Percentiles rank a stretch among this genome's conserved stretches.
Evolutionary conservation across 2,888 invertebrate species (phyloP).

Genomic region (Argyresthia albistria): DNA sequence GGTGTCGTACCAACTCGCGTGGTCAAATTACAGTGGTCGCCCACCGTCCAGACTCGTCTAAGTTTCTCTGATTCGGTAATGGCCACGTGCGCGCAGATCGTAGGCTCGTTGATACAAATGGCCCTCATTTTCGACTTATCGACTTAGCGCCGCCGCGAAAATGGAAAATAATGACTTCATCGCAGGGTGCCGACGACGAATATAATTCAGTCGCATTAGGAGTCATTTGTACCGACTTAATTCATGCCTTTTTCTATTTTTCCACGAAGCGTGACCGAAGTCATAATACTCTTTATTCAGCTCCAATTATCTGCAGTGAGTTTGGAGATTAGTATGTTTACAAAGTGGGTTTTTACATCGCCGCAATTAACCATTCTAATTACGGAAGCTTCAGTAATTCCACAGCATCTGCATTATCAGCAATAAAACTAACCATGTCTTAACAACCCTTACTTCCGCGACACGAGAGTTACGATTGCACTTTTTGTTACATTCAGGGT

Average conservation of each 20-base stretch:
- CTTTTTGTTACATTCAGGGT: slow-evolving; percentile 41
- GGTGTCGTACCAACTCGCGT: slow-evolving; percentile 8
- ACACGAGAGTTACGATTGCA: slow-evolving; percentile 39
- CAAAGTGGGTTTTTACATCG: neutral
- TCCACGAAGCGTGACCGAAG: slow-evolving; percentile 1
- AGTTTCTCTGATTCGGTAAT: slow-evolving; percentile 46
- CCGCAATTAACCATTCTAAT: neutral
- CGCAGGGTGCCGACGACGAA: slow-evolving; percentile 40
- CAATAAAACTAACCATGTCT: slow-evolving; percentile 30
- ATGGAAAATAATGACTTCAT: slow-evolving; percentile 71
- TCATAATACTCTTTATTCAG: neutral
- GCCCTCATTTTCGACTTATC: slow-evolving; percentile 70
- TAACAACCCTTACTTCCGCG: slow-evolving; percentile 58
- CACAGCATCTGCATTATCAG: slow-evolving; percentile 38
- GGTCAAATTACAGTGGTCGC: slow-evolving; percentile 14
- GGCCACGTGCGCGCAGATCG: slow-evolving; percentile 43
- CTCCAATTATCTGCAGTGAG: neutral
- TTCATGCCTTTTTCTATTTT: neutral
- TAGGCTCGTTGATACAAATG: slow-evolving; percentile 47
- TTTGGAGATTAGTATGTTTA: neutral
- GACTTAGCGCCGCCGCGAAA: slow-evolving; percentile 61
- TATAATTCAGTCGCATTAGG: slow-evolving; percentile 61
- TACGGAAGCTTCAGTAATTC: slow-evolving; percentile 11
- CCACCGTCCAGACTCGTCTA: slow-evolving; percentile 11
- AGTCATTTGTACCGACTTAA: slow-evolving; percentile 45